These are phyloP conservation scores for Bradypodion ventrale DNA, from an alignment of 2,797 vertebrate species.

Conservation along the genomic window DNA sequence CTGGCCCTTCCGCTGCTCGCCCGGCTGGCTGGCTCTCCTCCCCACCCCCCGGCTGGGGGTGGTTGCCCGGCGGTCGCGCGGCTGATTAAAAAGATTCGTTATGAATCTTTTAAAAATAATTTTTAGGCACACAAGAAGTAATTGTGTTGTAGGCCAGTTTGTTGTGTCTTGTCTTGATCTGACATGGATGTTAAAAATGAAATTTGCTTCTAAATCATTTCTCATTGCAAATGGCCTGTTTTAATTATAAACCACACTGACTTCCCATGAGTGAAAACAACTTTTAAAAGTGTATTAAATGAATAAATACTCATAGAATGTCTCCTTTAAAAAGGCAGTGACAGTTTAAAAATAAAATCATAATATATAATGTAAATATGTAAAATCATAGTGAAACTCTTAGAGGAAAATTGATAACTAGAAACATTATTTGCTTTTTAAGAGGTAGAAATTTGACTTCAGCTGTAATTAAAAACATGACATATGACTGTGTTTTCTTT, in stretches of 20 bases:
- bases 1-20: too few relatives aligned
- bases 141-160: neutral
- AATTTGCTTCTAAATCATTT: neutral
- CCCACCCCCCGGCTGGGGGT: too few relatives aligned
- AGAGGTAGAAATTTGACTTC: neutral
- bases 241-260: neutral
- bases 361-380: neutral
- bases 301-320: neutral
- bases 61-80: too few relatives aligned
- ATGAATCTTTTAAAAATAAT: too few relatives aligned
- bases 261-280: neutral
- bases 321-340: neutral
- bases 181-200: too few relatives aligned
- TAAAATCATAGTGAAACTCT: neutral
- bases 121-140: too few relatives aligned
- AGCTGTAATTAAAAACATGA: neutral
- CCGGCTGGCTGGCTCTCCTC: too few relatives aligned
- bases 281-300: neutral
- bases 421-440: neutral
- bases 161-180: neutral
- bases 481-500: neutral
- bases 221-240: neutral
- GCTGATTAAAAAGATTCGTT: too few relatives aligned
- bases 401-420: neutral
- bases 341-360: neutral